Evolutionary conservation across 2,888 invertebrate genomes (phyloP).

Genomic region (Pristionchus japonicus): DNA sequence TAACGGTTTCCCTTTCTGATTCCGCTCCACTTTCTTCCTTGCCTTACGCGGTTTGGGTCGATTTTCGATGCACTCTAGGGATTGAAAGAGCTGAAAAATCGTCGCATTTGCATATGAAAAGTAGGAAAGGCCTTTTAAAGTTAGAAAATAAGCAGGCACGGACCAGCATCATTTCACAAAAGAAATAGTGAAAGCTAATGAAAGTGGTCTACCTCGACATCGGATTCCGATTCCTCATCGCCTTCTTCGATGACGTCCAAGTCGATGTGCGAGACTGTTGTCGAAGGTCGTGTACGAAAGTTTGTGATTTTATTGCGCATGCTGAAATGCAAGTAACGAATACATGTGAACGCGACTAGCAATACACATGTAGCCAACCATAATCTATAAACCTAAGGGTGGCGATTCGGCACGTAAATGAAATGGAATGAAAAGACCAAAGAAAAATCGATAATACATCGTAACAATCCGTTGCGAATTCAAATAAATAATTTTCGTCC

Average conservation of each 20-base stretch:
- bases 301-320: constrained; percentile 15
- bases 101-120: too few species aligned
- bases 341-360: background rate
- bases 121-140: background rate
- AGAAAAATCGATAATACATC: background rate
- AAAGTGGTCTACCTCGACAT: background rate
- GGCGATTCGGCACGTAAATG: background rate
- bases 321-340: background rate
- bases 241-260: constrained; percentile 22
- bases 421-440: background rate
- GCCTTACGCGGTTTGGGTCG: background rate
- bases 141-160: background rate
- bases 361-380: too few species aligned
- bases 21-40: background rate
- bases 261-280: constrained; percentile 13
- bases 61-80: background rate
- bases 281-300: constrained; percentile 13
- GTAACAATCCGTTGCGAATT: background rate
- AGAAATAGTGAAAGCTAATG: background rate
- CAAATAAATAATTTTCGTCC: background rate
- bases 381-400: background rate
- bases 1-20: constrained; percentile 19
- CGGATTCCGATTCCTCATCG: constrained; percentile 8
- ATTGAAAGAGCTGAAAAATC: background rate
- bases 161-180: background rate